Evolutionary conservation across 2,888 invertebrate species (phyloP), one percentile per base, ranked within the genome.

Genomic region (Cynaeus angustus): DNA sequence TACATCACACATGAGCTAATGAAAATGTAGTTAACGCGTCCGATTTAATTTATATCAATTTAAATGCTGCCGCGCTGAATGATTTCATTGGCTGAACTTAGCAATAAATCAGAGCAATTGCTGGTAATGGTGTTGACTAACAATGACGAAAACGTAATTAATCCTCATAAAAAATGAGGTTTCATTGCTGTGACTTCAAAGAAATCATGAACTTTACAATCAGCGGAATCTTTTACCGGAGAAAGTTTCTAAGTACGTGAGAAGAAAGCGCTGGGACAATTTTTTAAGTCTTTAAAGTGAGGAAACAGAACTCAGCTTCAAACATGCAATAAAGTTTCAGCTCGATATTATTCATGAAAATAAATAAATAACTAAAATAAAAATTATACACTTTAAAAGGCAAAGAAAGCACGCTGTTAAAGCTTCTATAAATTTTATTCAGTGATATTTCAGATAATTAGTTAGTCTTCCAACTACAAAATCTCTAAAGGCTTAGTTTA

Each of bases 1-100:
- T 58, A 58, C 66, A 66, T 53, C 53, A 65, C 53, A 53, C 53
- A 65, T 53, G 30, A 12, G 28, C 58, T 58, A 66, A 66, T 58
- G 66, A 66, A 56, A 66, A 48, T 41, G 50, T 66, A 55, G 26
- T 66, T 58, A 66, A 50, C 48, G 43, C 65, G 53, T 65, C 66
- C 37, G 14, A 50, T 52, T 56, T 50, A 43, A 59, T 41, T 67
- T 67, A 48, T 28, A 59, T 66, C 48, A 28, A 50, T 30, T 50
- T 59, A 66, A 33, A 53, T 12, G 26, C 43, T 50, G 38, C 48
- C 13, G 30, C 6, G 21, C 9, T 59, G 28, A 59, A 67, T 59
- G 50, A 55, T 65, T 53, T 53, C 41, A 67, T 59, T 33, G 41
- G 45, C 43, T 30, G 12, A 16, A 58, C 38, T 48, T 43, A 30